Evolutionary conservation across 1,140 invertebrate genomes (phyloP), one percentile per base, ranked within the genome.

Genomic region (Zelostemma sp.): DNA sequence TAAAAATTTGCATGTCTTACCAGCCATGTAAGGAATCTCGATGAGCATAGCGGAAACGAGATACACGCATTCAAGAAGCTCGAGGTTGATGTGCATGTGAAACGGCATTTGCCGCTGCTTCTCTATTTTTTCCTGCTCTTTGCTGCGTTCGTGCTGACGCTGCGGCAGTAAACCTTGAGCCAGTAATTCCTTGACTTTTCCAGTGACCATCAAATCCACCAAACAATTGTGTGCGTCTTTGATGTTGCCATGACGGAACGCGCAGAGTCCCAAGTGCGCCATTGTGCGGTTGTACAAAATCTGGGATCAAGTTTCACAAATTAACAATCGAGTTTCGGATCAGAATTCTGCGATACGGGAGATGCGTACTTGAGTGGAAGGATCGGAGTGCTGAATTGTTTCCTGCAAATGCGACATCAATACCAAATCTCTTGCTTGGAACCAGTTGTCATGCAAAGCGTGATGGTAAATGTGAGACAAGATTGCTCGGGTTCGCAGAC

Each of bases 11-110:
- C n/a, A 28, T 43, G 19, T 58, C 62, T 51, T 78, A 90, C 91
- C 92, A 43, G 98, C 97, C 92, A 99, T 99, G 79, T 99, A 99
- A 0, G 98, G 98, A 53, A 99, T 99, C 86, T 99, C 98, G 59
- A 99, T 94, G 14, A 99, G 87, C 98, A 99, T 99, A 1, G 98
- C 97, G 0, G 97, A 98, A 1, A 98, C 97, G 31, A 99, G 88
- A 82, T 99, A 99, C 17, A 99, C 97, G 84, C 98, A 99, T 86
- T 99, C 98, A 12, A 99, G 87, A 16, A 99, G 86, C 84, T 99
- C 98, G 67, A 99, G 86, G 87, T 99, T 99, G 54, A 99, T 99
- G 85, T 99, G 98, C 95, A 99, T 99, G 78, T 99, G 98, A 89
- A 99, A 99, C 0, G 98, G 98, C 89, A 99, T 96, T 86, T 99